These are phyloP conservation scores for Alectura lathami DNA, from an alignment of 2,113 vertebrate species.

Conservation along the genomic window DNA sequence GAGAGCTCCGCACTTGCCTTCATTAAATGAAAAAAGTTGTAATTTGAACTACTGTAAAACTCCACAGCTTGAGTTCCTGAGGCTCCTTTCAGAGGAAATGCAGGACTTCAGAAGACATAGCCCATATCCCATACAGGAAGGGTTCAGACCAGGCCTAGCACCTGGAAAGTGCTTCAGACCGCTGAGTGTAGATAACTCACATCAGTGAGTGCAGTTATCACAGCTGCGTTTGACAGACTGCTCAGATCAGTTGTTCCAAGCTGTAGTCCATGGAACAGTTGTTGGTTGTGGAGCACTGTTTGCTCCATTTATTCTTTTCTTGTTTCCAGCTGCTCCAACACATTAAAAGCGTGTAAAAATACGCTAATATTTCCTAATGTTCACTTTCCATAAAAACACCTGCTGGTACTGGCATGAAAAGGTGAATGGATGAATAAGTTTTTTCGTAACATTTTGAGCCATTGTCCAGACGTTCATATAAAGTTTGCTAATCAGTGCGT, in stretches of 20 bases:
- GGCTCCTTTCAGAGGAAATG: not conserved
- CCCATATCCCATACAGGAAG: not conserved
- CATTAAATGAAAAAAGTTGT: not conserved
- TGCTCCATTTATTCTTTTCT: not conserved
- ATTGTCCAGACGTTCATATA: not conserved
- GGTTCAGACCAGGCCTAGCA: not conserved
- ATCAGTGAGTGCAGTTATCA: fast-evolving
- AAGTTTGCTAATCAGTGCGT: not conserved
- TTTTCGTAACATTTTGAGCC: not conserved
- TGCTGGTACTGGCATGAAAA: slow-evolving; percentile 22
- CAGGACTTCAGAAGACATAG: not conserved
- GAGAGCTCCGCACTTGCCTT: not conserved
- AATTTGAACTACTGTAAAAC: not conserved
- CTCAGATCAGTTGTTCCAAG: not conserved
- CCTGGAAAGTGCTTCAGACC: not conserved
- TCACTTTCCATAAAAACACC: slow-evolving; percentile 31
- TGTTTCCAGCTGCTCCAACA: slow-evolving; percentile 44
- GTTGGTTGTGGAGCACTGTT: slow-evolving; percentile 22
- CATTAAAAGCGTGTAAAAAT: slow-evolving; percentile 22
- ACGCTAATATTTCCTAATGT: slow-evolving; percentile 41
- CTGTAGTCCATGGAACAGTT: slow-evolving; percentile 31
- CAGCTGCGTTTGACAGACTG: not conserved
- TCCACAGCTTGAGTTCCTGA: not conserved
- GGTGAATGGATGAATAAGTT: not conserved
- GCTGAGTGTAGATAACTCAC: not conserved